Conservation (phyloP, 2,797 vertebrate species). For the Eupleurogrammus muticus region DNA sequence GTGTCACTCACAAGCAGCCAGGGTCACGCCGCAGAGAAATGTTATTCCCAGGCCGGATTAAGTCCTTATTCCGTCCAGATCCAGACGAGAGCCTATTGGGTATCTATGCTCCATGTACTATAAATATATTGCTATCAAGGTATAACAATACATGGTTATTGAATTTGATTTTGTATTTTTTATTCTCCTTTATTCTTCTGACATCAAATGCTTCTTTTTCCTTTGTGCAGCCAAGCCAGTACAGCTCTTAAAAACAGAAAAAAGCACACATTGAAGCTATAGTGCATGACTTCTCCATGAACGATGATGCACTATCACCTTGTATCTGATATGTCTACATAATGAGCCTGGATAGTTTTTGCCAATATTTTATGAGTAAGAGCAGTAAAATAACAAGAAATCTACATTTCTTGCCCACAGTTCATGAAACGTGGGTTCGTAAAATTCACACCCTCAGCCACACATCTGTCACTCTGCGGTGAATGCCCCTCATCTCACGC, state of each 20-base stretch:
- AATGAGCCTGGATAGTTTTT: background rate
- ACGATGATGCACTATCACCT: too few relatives aligned
- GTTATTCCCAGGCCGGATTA: background rate
- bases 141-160: background rate
- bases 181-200: background rate
- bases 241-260: too few relatives aligned
- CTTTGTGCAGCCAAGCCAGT: too few relatives aligned
- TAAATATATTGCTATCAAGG: background rate
- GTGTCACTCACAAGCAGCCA: too few relatives aligned
- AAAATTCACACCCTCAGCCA: background rate
- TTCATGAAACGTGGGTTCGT: background rate
- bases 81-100: too few relatives aligned
- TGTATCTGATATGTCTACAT: too few relatives aligned
- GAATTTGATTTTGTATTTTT: background rate
- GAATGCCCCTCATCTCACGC: background rate
- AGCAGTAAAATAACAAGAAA: background rate
- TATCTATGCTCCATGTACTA: too few relatives aligned
- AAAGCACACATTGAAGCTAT: too few relatives aligned
- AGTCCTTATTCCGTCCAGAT: too few relatives aligned
- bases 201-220: too few relatives aligned
- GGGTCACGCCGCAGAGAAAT: background rate
- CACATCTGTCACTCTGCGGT: background rate
- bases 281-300: too few relatives aligned
- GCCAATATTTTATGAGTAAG: background rate
- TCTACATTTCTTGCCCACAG: too few relatives aligned